These are phyloP conservation scores for Crocallis elinguaria DNA, from an alignment of 2,888 invertebrate species.

Conservation along the genomic window DNA sequence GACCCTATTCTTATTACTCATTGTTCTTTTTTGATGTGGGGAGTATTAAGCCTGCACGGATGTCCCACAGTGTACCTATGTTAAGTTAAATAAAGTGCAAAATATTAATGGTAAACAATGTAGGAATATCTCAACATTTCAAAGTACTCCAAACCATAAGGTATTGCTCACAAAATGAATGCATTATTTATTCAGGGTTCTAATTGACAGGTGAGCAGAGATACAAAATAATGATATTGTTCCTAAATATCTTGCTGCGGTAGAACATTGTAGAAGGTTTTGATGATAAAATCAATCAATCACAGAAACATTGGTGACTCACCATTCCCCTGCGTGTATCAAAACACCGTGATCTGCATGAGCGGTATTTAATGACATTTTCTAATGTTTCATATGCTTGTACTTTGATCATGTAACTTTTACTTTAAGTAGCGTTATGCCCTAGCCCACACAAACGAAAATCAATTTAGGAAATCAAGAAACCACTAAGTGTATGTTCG, in stretches of 20 bases:
- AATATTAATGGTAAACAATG: too few relatives aligned
- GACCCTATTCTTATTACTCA: too few relatives aligned
- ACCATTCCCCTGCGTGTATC: conserved; percentile 98
- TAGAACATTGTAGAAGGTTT: conserved; percentile 48
- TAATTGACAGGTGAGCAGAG: neutral
- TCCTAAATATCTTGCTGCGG: neutral
- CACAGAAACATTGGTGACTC: conserved; percentile 86
- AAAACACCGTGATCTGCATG: conserved; percentile 97
- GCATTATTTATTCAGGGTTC: too few relatives aligned
- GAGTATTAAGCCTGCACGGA: too few relatives aligned
- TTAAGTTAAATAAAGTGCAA: too few relatives aligned
- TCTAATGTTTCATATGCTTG: conserved; percentile 16
- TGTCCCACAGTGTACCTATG: too few relatives aligned
- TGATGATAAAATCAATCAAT: conserved; percentile 37
- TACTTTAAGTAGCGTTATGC: too few relatives aligned
- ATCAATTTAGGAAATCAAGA: neutral
- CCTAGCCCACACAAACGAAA: too few relatives aligned
- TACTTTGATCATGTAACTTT: neutral
- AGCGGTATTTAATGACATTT: conserved; percentile 97
- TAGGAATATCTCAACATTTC: too few relatives aligned
- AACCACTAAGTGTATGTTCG: neutral
- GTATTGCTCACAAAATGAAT: too few relatives aligned
- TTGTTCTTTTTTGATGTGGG: too few relatives aligned
- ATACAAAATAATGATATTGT: neutral
- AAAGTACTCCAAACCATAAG: too few relatives aligned